Conservation (phyloP, 2,113 vertebrate genomes). For the Syngnathus floridae region DNA sequence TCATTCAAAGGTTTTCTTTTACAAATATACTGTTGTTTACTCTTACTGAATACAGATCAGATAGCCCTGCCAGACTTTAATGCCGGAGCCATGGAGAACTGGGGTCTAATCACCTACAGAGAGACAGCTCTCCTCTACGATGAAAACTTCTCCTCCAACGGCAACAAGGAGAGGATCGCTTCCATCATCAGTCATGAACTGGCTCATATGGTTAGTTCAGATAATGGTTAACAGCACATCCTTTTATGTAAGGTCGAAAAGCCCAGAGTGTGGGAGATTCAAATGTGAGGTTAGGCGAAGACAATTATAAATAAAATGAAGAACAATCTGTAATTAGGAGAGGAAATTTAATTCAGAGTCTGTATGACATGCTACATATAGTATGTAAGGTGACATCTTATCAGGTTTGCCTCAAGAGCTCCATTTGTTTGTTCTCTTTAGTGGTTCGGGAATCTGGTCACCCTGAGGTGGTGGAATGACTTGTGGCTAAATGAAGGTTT, state of each 20-base stretch:
- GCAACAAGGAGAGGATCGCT: slow-evolving; percentile 71
- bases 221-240: neutral
- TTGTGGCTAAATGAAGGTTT: slow-evolving; percentile 97
- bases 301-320: neutral
- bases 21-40: neutral
- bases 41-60: slow-evolving; percentile 58
- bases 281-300: neutral
- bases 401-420: neutral
- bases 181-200: slow-evolving; percentile 72
- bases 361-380: too few species aligned
- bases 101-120: slow-evolving; percentile 76
- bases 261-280: neutral
- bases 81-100: slow-evolving; percentile 77
- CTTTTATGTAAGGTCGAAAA: neutral
- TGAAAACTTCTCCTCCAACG: slow-evolving; percentile 61
- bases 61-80: slow-evolving; percentile 75
- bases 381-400: too few species aligned
- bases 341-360: too few species aligned
- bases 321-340: too few species aligned
- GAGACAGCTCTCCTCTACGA: slow-evolving; percentile 72
- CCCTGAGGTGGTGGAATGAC: slow-evolving; percentile 90
- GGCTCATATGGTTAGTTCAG: slow-evolving; percentile 70
- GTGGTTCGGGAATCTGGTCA: slow-evolving; percentile 97
- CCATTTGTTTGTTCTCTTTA: slow-evolving; percentile 34
- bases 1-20: neutral